Evolutionary conservation across 2,888 invertebrate species (phyloP).

Genomic region (Acronicta alni): DNA sequence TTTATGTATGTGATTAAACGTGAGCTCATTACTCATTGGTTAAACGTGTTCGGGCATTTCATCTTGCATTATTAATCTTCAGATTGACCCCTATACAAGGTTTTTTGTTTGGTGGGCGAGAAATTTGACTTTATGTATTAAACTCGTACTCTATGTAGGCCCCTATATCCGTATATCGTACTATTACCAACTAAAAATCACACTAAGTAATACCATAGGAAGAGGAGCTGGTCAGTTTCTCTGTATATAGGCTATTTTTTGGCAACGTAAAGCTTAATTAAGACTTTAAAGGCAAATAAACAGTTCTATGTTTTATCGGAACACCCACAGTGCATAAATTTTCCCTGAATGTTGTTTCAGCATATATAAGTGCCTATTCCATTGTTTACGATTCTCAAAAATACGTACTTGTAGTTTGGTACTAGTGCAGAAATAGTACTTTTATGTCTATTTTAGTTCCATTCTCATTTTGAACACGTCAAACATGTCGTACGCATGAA

Average conservation of each 20-base stretch:
- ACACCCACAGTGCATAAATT: slow-evolving; percentile 4
- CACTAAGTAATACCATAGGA: too few relatives aligned
- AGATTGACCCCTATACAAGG: slow-evolving; percentile 29
- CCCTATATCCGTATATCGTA: too few relatives aligned
- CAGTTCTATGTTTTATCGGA: background rate
- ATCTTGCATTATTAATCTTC: slow-evolving; percentile 51
- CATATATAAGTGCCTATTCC: slow-evolving; percentile 5
- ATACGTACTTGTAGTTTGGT: slow-evolving; percentile 5
- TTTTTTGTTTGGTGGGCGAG: slow-evolving; percentile 33
- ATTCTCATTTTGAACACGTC: slow-evolving; percentile 64
- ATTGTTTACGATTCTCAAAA: slow-evolving; percentile 32
- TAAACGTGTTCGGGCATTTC: slow-evolving; percentile 48
- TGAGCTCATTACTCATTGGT: slow-evolving; percentile 63
- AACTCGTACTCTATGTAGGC: too few relatives aligned
- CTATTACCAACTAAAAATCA: too few relatives aligned
- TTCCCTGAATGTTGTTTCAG: slow-evolving; percentile 8
- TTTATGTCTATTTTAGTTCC: slow-evolving; percentile 22
- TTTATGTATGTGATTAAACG: slow-evolving; percentile 61
- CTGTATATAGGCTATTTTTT: background rate
- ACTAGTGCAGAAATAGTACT: slow-evolving; percentile 32
- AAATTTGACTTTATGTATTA: slow-evolving; percentile 15
- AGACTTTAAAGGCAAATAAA: background rate
- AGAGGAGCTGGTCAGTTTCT: too few relatives aligned
- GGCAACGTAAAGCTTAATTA: background rate
- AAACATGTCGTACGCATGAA: slow-evolving; percentile 37